Evolutionary conservation across 2,888 invertebrate genomes (phyloP), one percentile per base, ranked within the genome.

Genomic region (Willowsia nigromaculata): DNA sequence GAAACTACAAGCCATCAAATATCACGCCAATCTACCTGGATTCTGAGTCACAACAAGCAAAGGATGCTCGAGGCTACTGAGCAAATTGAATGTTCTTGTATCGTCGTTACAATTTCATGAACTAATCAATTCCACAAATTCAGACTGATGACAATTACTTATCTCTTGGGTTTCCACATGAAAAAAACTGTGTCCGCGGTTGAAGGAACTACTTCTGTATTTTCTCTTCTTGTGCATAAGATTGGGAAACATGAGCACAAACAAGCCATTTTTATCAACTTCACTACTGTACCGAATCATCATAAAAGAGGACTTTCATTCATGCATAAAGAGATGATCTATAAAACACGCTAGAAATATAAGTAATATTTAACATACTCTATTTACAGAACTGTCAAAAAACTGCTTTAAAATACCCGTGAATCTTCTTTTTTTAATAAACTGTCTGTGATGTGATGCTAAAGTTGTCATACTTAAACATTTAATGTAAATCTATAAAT

Each of bases 1-100:
- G 94, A 91, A 93, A 93, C 90, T 94, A 93, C 93, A 94, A 94
- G 91, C 94, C 94, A 30, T 92, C 93, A 11, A 93, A 93, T 80
- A 93, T 94, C 68, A 93, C 93, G 25, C 94, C 94, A 33, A 94
- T 94, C 76, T 93, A 93, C 88, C 91, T 94, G 89, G 93, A 93
- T 85, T 91, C 93, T 47, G 93, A 93, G 30, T 93, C 92, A 90
- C 93, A 93, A 25, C 93, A 93, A 87, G 91, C 90, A 56, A 93
- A 93, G 83, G 90, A 91, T 50, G 85, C 68, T 13, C 65, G 81
- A 6, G 89, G 85, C 5, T 85, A 85, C 50, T 84, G 30, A 84
- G 9, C 37, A 9, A 25, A 68, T 0, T 18, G 25, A 27, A 78
- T 18, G 37, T 11, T 62, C 7, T 37, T 37, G 5, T 22, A 33